Evolutionary conservation across 1,140 invertebrate species (phyloP).

Genomic region (Euura saliciscinereae): DNA sequence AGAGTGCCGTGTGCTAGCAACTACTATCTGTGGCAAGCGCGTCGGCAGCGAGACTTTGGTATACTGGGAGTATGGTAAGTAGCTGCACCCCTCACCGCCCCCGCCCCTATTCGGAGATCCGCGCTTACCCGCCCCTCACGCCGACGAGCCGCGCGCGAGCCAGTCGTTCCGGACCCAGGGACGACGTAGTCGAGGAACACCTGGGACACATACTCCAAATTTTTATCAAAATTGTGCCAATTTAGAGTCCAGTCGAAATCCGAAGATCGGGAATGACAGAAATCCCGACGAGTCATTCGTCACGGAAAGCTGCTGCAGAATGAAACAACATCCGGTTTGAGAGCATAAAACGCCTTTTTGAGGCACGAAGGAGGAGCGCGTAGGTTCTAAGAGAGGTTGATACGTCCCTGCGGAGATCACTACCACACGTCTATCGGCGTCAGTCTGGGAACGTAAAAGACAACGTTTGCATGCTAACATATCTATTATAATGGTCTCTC

Average conservation of each 20-base stretch:
- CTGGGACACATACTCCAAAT: not conserved
- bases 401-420: not conserved
- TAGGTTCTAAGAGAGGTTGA: not conserved
- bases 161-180: constrained; percentile 1
- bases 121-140: constrained; percentile 9
- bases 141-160: constrained; percentile 8
- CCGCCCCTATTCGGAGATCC: constrained; percentile 23
- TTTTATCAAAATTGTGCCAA: no score
- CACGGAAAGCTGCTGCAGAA: no score
- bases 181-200: not conserved
- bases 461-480: constrained; percentile 48
- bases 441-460: constrained; percentile 33
- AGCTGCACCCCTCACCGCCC: constrained; percentile 50
- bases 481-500: constrained; percentile 47
- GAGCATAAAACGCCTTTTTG: no score
- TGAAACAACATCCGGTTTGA: no score
- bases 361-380: not conserved
- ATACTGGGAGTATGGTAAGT: constrained; percentile 58
- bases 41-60: constrained; percentile 49
- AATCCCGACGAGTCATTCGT: no score
- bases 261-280: no score
- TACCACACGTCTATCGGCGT: not conserved
- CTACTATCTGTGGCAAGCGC: constrained; percentile 51
- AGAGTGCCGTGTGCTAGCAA: constrained; percentile 46
- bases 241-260: no score